A percentile compares a stretch with the other conserved stretches of the same genome.
These are phyloP conservation scores for Tetrapedia diversipes DNA, from an alignment of 2,888 invertebrate genomes.

Conservation along the genomic window DNA sequence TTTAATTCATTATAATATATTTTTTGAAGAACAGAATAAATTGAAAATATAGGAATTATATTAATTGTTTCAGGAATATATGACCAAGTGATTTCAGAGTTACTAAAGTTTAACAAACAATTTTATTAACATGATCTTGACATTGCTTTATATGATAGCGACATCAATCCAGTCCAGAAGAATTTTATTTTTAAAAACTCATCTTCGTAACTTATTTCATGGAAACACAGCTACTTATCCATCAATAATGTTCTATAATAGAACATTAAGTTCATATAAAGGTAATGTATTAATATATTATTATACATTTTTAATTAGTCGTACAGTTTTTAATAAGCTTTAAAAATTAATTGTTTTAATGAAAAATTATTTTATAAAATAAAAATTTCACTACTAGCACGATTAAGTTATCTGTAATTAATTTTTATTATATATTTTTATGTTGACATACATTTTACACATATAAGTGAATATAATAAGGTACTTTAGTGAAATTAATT, in stretches of 20 bases:
- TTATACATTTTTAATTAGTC: background rate
- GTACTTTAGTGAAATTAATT: no score
- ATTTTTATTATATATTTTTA: background rate
- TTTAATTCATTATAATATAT: background rate
- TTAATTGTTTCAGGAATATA: slow-evolving; percentile 40
- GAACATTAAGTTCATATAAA: slow-evolving; percentile 58
- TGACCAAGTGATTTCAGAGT: background rate
- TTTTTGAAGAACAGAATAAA: background rate
- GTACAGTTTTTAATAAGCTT: background rate
- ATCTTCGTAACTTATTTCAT: slow-evolving; percentile 84
- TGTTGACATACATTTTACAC: background rate
- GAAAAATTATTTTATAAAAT: background rate
- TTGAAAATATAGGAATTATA: background rate
- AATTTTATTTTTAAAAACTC: slow-evolving; percentile 88
- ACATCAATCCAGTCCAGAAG: slow-evolving; percentile 93
- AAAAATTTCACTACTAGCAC: background rate
- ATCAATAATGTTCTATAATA: slow-evolving; percentile 77
- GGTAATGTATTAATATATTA: slow-evolving; percentile 67
- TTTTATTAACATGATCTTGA: slow-evolving; percentile 86
- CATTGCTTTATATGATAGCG: slow-evolving; percentile 92
- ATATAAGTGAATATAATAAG: no score
- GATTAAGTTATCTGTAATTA: background rate
- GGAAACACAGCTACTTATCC: slow-evolving; percentile 68
- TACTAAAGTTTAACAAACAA: background rate
- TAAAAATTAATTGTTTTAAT: background rate